These are phyloP conservation scores for Nomada fabriciana DNA, from an alignment of 2,888 invertebrate genomes.

Conservation along the genomic window DNA sequence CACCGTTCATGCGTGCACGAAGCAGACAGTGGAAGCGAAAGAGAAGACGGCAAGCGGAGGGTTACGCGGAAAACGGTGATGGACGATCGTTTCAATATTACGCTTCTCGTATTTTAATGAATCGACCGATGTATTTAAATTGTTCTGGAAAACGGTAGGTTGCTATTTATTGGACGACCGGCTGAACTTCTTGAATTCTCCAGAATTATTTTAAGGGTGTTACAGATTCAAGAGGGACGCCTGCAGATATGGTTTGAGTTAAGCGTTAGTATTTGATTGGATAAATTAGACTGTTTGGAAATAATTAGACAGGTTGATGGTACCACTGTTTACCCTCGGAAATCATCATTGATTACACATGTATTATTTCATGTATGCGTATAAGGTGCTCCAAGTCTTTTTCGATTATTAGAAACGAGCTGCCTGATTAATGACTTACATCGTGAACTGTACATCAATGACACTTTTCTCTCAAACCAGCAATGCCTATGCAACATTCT, in stretches of 20 bases:
- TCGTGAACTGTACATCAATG: too few species aligned
- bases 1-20: constrained; percentile 49
- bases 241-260: background rate
- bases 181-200: background rate
- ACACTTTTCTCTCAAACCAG: background rate
- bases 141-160: constrained; percentile 62
- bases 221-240: background rate
- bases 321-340: too few species aligned
- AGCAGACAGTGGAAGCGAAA: background rate
- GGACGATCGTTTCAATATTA: constrained; percentile 70
- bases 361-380: too few species aligned
- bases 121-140: constrained; percentile 72
- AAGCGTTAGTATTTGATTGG: background rate
- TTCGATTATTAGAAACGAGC: background rate
- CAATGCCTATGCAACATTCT: background rate
- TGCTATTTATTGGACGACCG: constrained; percentile 51
- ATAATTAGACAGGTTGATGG: background rate
- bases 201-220: background rate
- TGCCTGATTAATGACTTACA: background rate
- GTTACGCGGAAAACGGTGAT: constrained; percentile 70
- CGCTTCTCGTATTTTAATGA: constrained; percentile 73
- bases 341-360: too few species aligned
- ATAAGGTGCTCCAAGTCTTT: too few species aligned
- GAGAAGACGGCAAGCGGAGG: constrained; percentile 12
- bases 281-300: background rate